phyloP scores from a whole-genome alignment of 1,140 invertebrate species.

The Melanaphis sacchari region DNA sequence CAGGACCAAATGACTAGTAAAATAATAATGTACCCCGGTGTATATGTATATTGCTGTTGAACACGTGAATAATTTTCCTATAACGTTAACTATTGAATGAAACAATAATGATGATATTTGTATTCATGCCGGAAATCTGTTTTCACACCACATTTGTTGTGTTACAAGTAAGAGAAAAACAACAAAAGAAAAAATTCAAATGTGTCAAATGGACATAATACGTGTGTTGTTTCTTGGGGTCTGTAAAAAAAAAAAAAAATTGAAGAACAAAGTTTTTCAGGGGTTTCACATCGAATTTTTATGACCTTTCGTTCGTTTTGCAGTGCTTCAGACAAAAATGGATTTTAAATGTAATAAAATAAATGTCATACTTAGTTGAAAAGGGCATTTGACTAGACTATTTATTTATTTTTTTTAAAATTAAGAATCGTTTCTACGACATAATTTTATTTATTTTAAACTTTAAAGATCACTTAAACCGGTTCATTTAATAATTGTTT shows the following conservation, averaged over 20 bases:
- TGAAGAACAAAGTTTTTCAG: neutral
- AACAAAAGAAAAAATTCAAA: neutral
- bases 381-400: conserved; percentile 42
- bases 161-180: neutral
- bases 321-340: conserved; percentile 4
- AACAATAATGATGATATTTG: conserved; percentile 5
- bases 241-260: neutral
- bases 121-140: conserved; percentile 25
- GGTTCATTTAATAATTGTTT: neutral
- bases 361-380: conserved; percentile 45
- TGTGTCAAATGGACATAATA: conserved; percentile 47
- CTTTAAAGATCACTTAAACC: neutral
- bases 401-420: neutral
- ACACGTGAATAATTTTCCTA: conserved; percentile 45
- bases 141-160: neutral
- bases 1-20: neutral
- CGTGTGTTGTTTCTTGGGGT: conserved; percentile 10
- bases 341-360: conserved; percentile 50
- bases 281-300: conserved; percentile 26
- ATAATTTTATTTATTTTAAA: conserved; percentile 4
- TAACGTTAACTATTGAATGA: conserved; percentile 27
- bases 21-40: conserved; percentile 13
- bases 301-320: conserved; percentile 52
- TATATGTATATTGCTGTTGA: neutral
- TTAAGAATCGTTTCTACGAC: neutral